Conservation (phyloP, 2,888 invertebrate genomes). For the Petrolisthes manimaculis region DNA sequence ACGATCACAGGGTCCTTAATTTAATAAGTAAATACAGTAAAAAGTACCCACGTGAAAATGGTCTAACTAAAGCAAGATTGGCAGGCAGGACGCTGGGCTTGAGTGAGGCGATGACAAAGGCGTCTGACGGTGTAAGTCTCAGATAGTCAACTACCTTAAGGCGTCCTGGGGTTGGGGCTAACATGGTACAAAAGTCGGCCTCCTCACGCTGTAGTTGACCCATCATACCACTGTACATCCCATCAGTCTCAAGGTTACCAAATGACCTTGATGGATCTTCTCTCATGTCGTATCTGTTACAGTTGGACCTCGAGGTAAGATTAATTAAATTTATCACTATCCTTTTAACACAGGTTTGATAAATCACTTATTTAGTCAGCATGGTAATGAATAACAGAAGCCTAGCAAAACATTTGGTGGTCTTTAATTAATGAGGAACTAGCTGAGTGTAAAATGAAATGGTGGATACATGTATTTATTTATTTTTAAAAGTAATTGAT, state of each 20-base stretch:
- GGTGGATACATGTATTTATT: too few species aligned
- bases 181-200: conserved; percentile 19
- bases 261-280: conserved; percentile 22
- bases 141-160: conserved; percentile 23
- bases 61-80: conserved; percentile 1
- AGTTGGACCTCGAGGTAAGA: too few species aligned
- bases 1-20: too few species aligned
- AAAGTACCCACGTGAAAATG: conserved; percentile 13
- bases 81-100: conserved; percentile 20
- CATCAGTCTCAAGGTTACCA: conserved; percentile 6
- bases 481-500: too few species aligned
- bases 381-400: too few species aligned
- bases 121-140: neutral
- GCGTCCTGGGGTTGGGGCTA: conserved; percentile 3
- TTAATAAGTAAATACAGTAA: neutral
- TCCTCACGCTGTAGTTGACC: conserved; percentile 39
- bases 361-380: too few species aligned
- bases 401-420: too few species aligned
- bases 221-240: conserved; percentile 29
- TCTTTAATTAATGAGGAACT: too few species aligned
- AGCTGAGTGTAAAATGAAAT: too few species aligned
- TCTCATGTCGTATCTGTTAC: conserved; percentile 18
- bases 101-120: conserved; percentile 21
- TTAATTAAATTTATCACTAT: too few species aligned
- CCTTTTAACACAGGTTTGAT: too few species aligned